phyloP scores from a whole-genome alignment of 2,113 vertebrate genomes.

The Laterallus jamaicensis region DNA sequence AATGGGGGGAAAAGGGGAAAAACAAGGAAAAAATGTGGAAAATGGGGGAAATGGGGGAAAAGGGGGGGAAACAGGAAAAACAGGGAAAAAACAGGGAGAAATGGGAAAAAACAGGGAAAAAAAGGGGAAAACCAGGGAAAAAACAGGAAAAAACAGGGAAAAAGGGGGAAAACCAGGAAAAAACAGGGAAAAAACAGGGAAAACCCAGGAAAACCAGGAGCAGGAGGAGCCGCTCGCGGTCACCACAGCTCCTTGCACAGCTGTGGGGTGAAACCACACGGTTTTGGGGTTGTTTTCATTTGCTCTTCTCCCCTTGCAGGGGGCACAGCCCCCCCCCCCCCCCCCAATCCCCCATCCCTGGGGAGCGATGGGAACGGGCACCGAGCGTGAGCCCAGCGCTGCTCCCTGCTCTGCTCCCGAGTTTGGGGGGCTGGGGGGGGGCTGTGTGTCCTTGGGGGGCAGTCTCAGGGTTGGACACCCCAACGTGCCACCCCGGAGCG shows the following conservation, averaged over 20 bases:
- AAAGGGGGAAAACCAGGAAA: no score
- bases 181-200: neutral
- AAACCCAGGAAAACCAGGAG: neutral
- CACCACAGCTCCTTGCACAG: neutral
- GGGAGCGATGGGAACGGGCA: no score
- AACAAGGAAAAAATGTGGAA: no score
- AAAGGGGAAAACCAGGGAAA: no score
- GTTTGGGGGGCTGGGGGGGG: no score
- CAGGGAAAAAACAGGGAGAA: no score
- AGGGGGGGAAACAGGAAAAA: no score
- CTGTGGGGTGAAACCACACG: neutral
- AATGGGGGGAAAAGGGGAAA: no score
- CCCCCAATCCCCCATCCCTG: neutral
- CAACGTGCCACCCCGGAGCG: neutral
- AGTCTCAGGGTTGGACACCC: neutral
- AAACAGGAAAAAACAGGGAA: no score
- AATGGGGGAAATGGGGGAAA: no score
- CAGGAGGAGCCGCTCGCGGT: neutral
- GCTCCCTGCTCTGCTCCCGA: neutral
- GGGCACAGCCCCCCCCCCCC: neutral
- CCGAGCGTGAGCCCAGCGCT: neutral
- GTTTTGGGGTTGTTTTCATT: neutral
- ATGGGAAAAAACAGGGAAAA: no score
- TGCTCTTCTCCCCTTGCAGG: neutral
- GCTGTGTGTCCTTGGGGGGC: neutral